Base-by-base conservation (phyloP, 2,888 invertebrate genomes). In the Patella caerulea region DNA sequence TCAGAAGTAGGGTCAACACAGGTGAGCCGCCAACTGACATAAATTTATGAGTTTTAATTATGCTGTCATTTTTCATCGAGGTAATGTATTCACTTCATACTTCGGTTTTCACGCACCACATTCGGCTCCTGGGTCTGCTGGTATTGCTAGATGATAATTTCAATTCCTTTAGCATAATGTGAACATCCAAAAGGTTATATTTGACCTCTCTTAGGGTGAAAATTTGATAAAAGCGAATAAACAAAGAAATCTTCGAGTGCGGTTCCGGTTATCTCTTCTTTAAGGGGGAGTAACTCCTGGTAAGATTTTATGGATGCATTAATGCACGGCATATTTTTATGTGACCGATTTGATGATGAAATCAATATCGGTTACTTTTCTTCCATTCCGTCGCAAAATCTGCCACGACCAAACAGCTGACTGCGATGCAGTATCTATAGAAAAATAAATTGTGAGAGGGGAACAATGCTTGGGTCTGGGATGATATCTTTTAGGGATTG, bases 11-110 rank as follows among this genome's bases (percentile, higher is more conserved):
- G 45, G 45, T 45, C 45, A 45, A 45, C 45, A 45, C 45, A 45
- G 45, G 45, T 45, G 45, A 45, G 45, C 45, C 45, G 45, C 45
- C 45, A 45, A 45, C 65, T 65, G 65, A 65, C 65, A 65, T 65
- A 65, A 45, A 24, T 65, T 65, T 65, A 65, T 65, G 65, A 65
- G 65, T 65, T 65, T 65, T 65, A 65, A 65, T 65, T 65, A 65
- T 65, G 65, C 65, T 65, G 65, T 65, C 65, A 65, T 65, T 65
- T 65, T 65, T 65, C 65, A 65, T 65, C 14, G 19, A 14, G 65
- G 24, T 65, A 65, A 65, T 65, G 24, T 65, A 65, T 65, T 65
- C 65, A 65, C 24, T 24, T 65, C 65, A 65, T 65, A 19, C 65
- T 65, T 65, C 65, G 14, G 19, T 65, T 12, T 65, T 19, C 12